Conservation (phyloP, 2,888 invertebrate genomes). For the Halictus ligatus region DNA sequence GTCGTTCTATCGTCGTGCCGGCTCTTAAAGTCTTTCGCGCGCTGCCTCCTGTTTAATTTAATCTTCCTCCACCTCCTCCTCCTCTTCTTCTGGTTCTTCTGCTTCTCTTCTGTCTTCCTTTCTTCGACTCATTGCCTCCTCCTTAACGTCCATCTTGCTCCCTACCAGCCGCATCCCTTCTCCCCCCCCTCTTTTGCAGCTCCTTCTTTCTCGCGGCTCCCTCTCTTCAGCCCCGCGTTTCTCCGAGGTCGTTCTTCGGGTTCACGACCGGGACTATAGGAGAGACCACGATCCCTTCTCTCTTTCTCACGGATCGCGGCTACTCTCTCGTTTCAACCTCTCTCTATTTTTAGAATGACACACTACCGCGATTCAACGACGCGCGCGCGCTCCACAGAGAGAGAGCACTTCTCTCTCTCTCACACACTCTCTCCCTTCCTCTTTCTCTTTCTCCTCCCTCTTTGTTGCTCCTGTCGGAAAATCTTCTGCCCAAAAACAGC, state of each 20-base stretch:
- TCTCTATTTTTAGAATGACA: constrained; percentile 82
- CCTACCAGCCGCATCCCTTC: constrained; percentile 34
- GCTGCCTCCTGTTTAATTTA: constrained; percentile 72
- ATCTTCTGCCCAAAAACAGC: constrained; percentile 76
- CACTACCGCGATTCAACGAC: constrained; percentile 81
- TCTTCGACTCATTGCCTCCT: constrained; percentile 21
- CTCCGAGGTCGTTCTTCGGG: constrained; percentile 78
- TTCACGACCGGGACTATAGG: constrained; percentile 78
- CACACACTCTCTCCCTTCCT: background rate
- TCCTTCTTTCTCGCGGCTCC: constrained; percentile 33
- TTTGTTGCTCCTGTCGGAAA: constrained; percentile 58
- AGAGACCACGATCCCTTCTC: constrained; percentile 69
- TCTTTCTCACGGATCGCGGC: constrained; percentile 56
- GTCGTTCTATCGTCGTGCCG: constrained; percentile 24
- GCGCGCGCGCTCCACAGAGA: constrained; percentile 54
- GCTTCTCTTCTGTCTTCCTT: constrained; percentile 9
- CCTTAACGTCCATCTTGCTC: constrained; percentile 34
- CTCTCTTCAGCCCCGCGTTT: constrained; percentile 66
- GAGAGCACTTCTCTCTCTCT: constrained; percentile 18
- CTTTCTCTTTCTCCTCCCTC: background rate
- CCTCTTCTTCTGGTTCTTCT: constrained; percentile 31
- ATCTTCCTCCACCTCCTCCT: constrained; percentile 53
- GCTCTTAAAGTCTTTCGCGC: constrained; percentile 52
- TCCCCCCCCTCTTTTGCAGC: constrained; percentile 14
- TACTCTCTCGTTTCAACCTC: constrained; percentile 65